Percentiles rank a stretch among this genome's conserved stretches.
These are phyloP conservation scores for Deilephila elpenor DNA, from an alignment of 2,888 invertebrate genomes.

Conservation along the genomic window DNA sequence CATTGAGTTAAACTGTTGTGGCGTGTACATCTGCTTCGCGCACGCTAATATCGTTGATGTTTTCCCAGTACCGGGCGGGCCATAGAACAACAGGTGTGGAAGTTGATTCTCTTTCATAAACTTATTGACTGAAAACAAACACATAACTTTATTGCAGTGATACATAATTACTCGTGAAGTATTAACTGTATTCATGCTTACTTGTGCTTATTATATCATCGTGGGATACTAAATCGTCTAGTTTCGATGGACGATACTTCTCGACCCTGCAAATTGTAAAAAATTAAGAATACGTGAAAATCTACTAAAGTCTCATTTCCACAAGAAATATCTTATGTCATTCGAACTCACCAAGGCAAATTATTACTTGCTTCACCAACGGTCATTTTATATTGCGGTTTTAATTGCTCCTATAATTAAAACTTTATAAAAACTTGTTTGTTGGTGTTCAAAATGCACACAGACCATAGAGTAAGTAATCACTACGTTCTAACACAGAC, in stretches of 20 bases:
- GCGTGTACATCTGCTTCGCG: conserved; percentile 95
- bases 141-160: conserved; percentile 11
- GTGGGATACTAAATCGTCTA: conserved; percentile 98
- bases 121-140: conserved; percentile 87
- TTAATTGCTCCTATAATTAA: neutral
- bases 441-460: neutral
- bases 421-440: neutral
- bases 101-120: conserved; percentile 96
- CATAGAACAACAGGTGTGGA: conserved; percentile 98
- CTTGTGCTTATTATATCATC: conserved; percentile 98
- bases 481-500: no score
- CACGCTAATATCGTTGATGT: conserved; percentile 99
- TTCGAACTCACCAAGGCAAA: conserved; percentile 84
- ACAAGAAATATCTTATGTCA: neutral
- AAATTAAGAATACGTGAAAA: neutral
- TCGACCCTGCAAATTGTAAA: conserved; percentile 91
- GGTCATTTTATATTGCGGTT: conserved; percentile 59
- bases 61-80: conserved; percentile 99
- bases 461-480: no score
- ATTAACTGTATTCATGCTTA: conserved; percentile 70
- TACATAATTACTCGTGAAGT: neutral
- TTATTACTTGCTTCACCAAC: conserved; percentile 75
- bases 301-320: neutral
- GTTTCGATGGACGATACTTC: conserved; percentile 96
- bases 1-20: conserved; percentile 96